phyloP scores from a whole-genome alignment of 2,113 vertebrate genomes.

The pig (Sus scrofa) region T2T-Sscrofa CM000812.6:184591501-184592000 shows the following conservation, averaged over 20 bases:
- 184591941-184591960: not conserved
- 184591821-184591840: not conserved
- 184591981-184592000: not conserved
- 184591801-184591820: not conserved
- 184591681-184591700: not conserved
- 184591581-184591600: not conserved
- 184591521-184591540: not conserved
- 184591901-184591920: not conserved
- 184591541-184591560: not conserved
- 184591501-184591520: not conserved
- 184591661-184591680: not conserved
- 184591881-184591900: not conserved
- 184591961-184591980: not conserved
- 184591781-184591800: not conserved
- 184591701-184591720: not conserved
- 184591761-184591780: not conserved
- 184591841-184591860: not conserved
- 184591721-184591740: not conserved
- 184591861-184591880: not conserved
- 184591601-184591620: not conserved
- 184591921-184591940: not conserved
- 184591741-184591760: too few relatives aligned
- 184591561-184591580: not conserved
- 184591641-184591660: not conserved
- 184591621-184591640: not conserved